These are phyloP conservation scores for Polydrusus pterygomalis DNA, from an alignment of 2,888 invertebrate genomes.

Conservation along the genomic window DNA sequence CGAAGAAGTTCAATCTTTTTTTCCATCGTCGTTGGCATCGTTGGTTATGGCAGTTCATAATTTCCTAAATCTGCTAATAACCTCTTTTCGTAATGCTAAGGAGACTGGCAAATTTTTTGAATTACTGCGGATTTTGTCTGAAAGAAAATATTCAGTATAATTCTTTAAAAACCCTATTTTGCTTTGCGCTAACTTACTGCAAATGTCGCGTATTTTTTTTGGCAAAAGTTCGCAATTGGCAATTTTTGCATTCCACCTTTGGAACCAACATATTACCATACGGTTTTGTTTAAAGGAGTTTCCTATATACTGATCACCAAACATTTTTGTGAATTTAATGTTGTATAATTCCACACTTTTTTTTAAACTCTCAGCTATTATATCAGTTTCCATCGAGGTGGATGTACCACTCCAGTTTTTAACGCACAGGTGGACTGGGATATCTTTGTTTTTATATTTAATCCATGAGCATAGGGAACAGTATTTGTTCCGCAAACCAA, in stretches of 20 bases:
- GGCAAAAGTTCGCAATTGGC: background rate
- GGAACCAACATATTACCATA: conserved; percentile 3
- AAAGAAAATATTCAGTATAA: too few species aligned
- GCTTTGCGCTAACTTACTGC: background rate
- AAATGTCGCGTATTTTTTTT: background rate
- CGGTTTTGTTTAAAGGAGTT: background rate
- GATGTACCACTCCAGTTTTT: too few species aligned
- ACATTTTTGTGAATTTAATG: background rate
- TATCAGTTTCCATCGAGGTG: background rate
- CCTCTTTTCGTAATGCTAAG: conserved; percentile 2
- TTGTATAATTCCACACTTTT: conserved; percentile 5
- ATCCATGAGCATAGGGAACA: too few species aligned
- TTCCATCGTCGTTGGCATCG: background rate
- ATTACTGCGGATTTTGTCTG: too few species aligned
- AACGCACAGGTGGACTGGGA: too few species aligned
- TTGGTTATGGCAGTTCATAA: background rate
- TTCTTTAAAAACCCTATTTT: background rate
- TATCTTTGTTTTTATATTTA: too few species aligned
- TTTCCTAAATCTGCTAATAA: background rate
- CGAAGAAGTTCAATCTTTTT: too few species aligned
- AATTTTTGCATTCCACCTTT: conserved; percentile 3
- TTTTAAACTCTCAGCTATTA: conserved; percentile 2
- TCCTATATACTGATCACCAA: background rate
- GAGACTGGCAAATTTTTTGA: too few species aligned
- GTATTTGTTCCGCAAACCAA: too few species aligned